phyloP scores from a whole-genome alignment of 1,140 invertebrate genomes.

The Meloidogyne floridensis region DNA sequence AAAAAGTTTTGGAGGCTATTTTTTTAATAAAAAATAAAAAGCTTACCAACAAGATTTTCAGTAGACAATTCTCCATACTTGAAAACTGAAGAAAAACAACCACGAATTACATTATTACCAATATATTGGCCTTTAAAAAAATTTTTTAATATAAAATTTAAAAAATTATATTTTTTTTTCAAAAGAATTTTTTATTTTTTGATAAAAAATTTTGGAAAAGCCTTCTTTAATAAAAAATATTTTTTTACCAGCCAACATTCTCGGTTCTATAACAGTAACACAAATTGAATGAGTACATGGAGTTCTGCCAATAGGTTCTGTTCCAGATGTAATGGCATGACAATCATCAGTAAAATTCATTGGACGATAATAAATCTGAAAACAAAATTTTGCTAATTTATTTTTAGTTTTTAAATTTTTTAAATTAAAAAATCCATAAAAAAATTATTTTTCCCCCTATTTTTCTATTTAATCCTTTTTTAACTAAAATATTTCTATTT shows the following conservation, averaged over 20 bases:
- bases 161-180: too few species aligned
- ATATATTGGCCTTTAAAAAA: constrained; percentile 54
- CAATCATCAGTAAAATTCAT: constrained; percentile 63
- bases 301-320: constrained; percentile 47
- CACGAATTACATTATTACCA: constrained; percentile 59
- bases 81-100: constrained; percentile 59
- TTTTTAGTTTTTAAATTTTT: too few species aligned
- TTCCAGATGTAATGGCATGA: constrained; percentile 48
- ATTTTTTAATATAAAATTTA: not conserved
- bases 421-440: too few species aligned
- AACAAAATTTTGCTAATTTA: not conserved
- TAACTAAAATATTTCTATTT: too few species aligned
- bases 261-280: constrained; percentile 59
- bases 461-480: too few species aligned
- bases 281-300: constrained; percentile 60
- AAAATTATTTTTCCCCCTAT: too few species aligned
- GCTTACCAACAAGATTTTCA: constrained; percentile 43
- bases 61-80: constrained; percentile 54
- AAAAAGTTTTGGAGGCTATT: not conserved
- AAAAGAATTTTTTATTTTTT: too few species aligned
- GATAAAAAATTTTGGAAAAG: too few species aligned
- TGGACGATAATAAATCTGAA: constrained; percentile 62
- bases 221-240: not conserved
- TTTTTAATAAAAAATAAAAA: too few species aligned
- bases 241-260: constrained; percentile 52